A percentile compares a stretch with the other conserved stretches of the same genome.
Evolutionary conservation across 1,140 invertebrate genomes (phyloP).

Genomic region (Megalonaias nervosa): DNA sequence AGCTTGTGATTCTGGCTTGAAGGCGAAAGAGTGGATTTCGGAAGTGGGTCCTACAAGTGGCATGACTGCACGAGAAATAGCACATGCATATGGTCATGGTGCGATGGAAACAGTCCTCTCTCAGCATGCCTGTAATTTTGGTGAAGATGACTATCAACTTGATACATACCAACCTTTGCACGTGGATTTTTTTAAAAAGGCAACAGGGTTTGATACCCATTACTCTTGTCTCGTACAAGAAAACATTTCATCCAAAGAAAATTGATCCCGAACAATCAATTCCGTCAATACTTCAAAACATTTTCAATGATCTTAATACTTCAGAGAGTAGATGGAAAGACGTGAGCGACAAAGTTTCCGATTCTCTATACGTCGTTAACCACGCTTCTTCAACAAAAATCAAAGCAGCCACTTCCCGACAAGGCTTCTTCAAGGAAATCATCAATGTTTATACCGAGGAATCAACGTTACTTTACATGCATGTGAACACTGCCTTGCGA

Average conservation of each 20-base stretch:
- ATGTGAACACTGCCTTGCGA: conserved; percentile 2
- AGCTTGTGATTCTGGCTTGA: conserved; percentile 2
- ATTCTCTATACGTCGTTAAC: conserved; percentile 3
- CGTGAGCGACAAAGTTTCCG: not conserved
- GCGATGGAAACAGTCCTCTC: conserved; percentile 4
- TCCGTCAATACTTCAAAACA: not conserved
- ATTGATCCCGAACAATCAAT: not conserved
- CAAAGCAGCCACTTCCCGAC: not conserved
- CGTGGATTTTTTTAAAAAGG: no score
- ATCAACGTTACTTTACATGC: conserved; percentile 8
- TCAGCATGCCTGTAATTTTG: conserved; percentile 2
- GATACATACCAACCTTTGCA: conserved; percentile 3
- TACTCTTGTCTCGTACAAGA: conserved; percentile 22
- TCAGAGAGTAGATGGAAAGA: conserved; percentile 1
- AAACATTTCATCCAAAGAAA: conserved; percentile 9
- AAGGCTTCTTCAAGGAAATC: conserved; percentile 11
- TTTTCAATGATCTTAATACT: conserved; percentile 3
- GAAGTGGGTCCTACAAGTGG: conserved; percentile 8
- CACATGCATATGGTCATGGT: not conserved
- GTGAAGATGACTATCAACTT: conserved; percentile 3
- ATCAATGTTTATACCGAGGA: conserved; percentile 10
- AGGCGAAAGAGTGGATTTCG: conserved; percentile 12
- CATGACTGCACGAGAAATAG: conserved; percentile 6
- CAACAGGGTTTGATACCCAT: no score
- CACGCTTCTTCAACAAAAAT: not conserved